Evolutionary conservation across 2,113 vertebrate species (phyloP).

Genomic region (Chroicocephalus ridibundus): DNA sequence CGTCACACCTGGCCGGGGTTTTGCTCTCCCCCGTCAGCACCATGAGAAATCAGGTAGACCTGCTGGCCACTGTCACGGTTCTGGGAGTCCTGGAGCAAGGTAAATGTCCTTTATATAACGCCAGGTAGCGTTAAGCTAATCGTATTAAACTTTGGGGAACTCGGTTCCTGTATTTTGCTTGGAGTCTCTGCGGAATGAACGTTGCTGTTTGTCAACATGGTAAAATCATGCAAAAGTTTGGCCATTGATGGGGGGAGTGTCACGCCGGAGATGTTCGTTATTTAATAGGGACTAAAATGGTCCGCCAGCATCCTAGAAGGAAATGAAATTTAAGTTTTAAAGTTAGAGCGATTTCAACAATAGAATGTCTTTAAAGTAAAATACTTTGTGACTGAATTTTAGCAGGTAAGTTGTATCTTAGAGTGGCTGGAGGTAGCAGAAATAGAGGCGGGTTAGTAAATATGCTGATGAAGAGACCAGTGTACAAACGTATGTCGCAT

Average conservation of each 20-base stretch:
- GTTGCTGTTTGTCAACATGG: neutral
- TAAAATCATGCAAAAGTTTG: neutral
- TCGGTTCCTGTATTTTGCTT: neutral
- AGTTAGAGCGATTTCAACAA: neutral
- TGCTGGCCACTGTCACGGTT: slow-evolving; percentile 79
- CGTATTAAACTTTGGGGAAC: neutral
- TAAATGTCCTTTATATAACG: slow-evolving; percentile 37
- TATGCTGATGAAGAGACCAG: neutral
- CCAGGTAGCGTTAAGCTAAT: neutral
- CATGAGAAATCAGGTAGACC: slow-evolving; percentile 79
- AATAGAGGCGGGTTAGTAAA: neutral
- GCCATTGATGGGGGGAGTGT: accelerated
- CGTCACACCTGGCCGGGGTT: accelerated
- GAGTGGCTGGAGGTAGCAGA: neutral
- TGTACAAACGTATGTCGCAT: accelerated
- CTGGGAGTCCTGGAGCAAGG: slow-evolving; percentile 88
- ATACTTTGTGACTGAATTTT: neutral
- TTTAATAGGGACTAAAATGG: neutral
- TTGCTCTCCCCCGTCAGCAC: neutral
- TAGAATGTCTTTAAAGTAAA: neutral
- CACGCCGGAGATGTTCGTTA: neutral
- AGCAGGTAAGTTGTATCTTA: neutral
- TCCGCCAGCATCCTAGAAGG: neutral
- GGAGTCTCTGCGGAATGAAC: neutral
- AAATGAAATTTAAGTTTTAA: neutral